Evolutionary conservation across 2,888 invertebrate species (phyloP), one percentile per base, ranked within the genome.

Genomic region (Ypsolopha sequella): DNA sequence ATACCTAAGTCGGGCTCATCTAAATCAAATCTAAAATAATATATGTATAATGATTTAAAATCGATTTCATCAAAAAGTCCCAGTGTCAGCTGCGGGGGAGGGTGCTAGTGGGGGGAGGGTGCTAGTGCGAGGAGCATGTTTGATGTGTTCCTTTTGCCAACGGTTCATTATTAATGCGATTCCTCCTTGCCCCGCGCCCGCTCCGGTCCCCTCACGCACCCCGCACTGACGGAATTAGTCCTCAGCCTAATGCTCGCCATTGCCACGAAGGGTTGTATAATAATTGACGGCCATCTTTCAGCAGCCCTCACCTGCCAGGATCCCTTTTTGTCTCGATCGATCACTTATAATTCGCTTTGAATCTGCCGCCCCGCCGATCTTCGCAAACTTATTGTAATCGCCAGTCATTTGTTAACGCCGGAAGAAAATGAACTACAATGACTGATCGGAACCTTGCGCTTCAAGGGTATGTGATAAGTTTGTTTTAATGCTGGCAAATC

Each of bases 171-270:
- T 47, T 47, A 13, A 47, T 47, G 47, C 47, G 47, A 36, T 14
- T 43, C 24, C 43, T n/a, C 56, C 24, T 24, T 4, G 24, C 24
- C 24, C 24, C 24, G 24, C 24, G 24, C 24, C 24, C 24, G 24
- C 24, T 3, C 24, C 24, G 24, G 24, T 4, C 24, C 24, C 24
- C 24, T 24, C 24, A 4, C 24, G 24, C 24, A 24, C 53, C n/a
- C 53, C 59, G 55, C 55, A 53, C 49, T 52, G 48, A 52, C 56
- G 53, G 58, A 62, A 68, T 66, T 62, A 60, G 58, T 54, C 48
- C 57, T 55, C 54, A 55, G 55, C 60, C 57, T 58, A 64, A 62
- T 56, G 24, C 24, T 24, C 56, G 56, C 55, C 53, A 54, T 52
- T 24, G 53, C 57, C 56, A 53, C 52, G 49, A 51, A 55, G 53